These are phyloP conservation scores for Cryptophagus acutangulus DNA, from an alignment of 2,888 invertebrate species.

Conservation along the genomic window DNA sequence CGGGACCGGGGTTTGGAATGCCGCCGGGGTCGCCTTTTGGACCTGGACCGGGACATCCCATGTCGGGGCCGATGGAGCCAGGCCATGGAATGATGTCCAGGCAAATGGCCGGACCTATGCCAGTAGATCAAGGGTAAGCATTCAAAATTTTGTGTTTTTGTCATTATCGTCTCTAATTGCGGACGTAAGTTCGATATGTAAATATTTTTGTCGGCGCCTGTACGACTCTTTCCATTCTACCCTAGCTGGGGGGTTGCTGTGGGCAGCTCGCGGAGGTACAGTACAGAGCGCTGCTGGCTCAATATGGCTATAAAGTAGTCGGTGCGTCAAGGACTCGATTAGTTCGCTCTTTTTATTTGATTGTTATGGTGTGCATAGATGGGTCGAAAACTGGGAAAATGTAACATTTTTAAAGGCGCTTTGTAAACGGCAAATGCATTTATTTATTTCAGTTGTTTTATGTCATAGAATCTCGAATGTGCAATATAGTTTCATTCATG, in stretches of 20 bases:
- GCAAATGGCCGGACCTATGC: conserved; percentile 67
- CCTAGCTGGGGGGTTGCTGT: conserved; percentile 42
- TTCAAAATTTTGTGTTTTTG: conserved; percentile 3
- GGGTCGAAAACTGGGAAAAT: too few relatives aligned
- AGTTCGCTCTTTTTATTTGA: conserved; percentile 2
- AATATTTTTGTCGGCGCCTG: conserved; percentile 55
- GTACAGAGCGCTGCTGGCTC: conserved; percentile 41
- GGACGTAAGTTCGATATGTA: conserved; percentile 46
- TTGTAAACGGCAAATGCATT: too few relatives aligned
- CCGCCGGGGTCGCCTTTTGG: conserved; percentile 68
- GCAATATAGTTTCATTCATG: too few relatives aligned
- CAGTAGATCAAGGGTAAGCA: conserved; percentile 75
- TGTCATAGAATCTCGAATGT: too few relatives aligned
- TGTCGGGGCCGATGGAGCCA: conserved; percentile 60
- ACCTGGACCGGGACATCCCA: conserved; percentile 58
- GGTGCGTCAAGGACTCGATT: conserved; percentile 38
- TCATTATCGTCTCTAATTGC: conserved; percentile 3
- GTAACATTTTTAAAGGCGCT: too few relatives aligned
- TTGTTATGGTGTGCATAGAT: too few relatives aligned
- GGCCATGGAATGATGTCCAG: conserved; percentile 57
- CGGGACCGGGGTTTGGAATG: conserved; percentile 62
- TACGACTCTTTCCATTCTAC: conserved; percentile 41
- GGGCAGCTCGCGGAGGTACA: conserved; percentile 42
- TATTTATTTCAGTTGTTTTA: conserved; percentile 1
- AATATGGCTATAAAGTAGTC: conserved; percentile 44